phyloP scores from a whole-genome alignment of 1,140 invertebrate genomes.

The Paraescarpia echinospica region DNA sequence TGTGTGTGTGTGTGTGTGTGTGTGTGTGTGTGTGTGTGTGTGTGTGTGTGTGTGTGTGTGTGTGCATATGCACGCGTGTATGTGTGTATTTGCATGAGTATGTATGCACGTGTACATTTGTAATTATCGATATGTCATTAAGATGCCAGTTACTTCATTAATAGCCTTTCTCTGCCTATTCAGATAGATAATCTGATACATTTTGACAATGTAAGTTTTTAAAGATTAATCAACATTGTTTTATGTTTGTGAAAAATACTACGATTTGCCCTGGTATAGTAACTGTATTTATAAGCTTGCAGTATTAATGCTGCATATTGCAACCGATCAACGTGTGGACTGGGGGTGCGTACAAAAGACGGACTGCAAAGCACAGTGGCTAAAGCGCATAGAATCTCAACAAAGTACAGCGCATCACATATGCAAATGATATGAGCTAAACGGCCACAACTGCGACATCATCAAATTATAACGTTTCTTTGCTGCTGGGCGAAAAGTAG shows the following conservation, averaged over 20 bases:
- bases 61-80: neutral
- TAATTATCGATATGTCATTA: no score
- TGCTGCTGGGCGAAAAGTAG: neutral
- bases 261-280: neutral
- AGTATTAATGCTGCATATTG: neutral
- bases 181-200: no score
- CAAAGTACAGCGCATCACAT: neutral
- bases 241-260: neutral
- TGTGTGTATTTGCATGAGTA: neutral
- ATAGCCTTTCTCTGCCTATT: no score
- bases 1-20: no score
- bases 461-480: neutral
- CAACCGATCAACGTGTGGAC: neutral
- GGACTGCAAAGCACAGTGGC: neutral
- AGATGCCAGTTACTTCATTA: no score
- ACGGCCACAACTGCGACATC: neutral
- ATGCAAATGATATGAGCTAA: neutral
- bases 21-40: no score
- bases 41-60: no score
- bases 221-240: neutral
- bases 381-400: neutral
- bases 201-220: neutral
- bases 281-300: neutral
- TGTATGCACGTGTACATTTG: neutral
- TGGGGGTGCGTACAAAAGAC: neutral